phyloP scores from a whole-genome alignment of 2,797 vertebrate species.

The Melanotaenia trifasciata region DNA sequence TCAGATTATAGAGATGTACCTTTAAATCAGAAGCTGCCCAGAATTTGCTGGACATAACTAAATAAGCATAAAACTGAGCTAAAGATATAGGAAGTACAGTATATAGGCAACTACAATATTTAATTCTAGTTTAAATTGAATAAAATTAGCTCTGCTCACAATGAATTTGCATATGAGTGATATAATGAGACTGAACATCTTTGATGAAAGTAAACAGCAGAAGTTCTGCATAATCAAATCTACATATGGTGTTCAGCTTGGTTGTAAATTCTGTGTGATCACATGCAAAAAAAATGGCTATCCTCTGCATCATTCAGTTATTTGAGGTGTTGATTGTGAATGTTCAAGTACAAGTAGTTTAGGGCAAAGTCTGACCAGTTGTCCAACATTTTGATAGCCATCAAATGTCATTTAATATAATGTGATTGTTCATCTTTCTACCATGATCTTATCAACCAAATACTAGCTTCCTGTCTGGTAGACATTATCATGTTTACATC shows the following conservation, averaged over 20 bases:
- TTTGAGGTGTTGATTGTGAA: not conserved
- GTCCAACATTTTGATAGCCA: not conserved
- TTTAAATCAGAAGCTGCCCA: not conserved
- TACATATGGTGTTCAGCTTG: not conserved
- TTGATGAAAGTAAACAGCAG: not conserved
- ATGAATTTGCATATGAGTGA: not conserved
- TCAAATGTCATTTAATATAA: not conserved
- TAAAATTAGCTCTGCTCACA: not conserved
- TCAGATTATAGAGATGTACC: not conserved
- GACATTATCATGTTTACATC: not conserved
- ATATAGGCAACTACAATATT: not conserved
- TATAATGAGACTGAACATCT: not conserved
- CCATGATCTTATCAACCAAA: not conserved
- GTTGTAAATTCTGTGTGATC: not conserved
- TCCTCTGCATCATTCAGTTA: not conserved
- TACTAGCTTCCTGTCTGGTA: not conserved
- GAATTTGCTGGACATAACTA: not conserved
- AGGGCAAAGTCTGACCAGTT: not conserved
- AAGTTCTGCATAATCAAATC: not conserved
- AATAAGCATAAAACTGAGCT: not conserved
- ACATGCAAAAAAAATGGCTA: not conserved
- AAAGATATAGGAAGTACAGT: not conserved
- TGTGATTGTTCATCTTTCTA: not conserved
- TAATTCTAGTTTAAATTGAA: not conserved
- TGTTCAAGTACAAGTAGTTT: not conserved